Conservation (phyloP, 1,140 invertebrate genomes). For the Calycopis cecrops region DNA sequence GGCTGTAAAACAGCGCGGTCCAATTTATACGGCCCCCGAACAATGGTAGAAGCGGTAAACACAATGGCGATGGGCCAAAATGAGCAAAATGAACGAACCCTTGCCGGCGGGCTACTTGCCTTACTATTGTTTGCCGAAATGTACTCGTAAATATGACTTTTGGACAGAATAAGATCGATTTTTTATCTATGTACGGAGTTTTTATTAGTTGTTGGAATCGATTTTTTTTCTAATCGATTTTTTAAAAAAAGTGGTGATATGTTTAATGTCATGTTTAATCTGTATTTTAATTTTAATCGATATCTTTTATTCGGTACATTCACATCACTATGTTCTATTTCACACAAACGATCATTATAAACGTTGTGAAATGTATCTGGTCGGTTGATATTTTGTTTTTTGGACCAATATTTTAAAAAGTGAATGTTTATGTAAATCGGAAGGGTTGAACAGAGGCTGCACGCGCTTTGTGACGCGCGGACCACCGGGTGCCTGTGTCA, state of each 20-base stretch:
- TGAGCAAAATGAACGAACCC: conserved; percentile 47
- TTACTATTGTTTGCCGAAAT: conserved; percentile 33
- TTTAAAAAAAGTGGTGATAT: too few species aligned
- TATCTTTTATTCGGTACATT: too few species aligned
- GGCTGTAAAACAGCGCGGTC: conserved; percentile 51
- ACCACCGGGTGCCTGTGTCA: conserved; percentile 59
- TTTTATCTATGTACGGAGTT: too few species aligned
- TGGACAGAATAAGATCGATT: too few species aligned
- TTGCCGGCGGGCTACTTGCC: conserved; percentile 32
- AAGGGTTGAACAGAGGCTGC: conserved; percentile 44
- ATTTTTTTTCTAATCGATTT: too few species aligned
- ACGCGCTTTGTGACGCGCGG: conserved; percentile 35
- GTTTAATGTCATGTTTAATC: too few species aligned
- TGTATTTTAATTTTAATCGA: too few species aligned
- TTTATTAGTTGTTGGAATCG: too few species aligned
- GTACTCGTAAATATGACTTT: too few species aligned
- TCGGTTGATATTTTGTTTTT: conserved; percentile 4
- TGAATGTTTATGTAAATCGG: conserved; percentile 53
- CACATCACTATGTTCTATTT: conserved; percentile 6
- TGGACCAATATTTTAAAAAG: conserved; percentile 13
- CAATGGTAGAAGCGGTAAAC: conserved; percentile 69
- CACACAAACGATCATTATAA: conserved; percentile 8
- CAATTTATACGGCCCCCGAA: conserved; percentile 67
- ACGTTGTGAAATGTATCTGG: conserved; percentile 6
- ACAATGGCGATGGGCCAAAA: conserved; percentile 57